Evolutionary conservation across 2,888 invertebrate genomes (phyloP).

Genomic region (Troglohyphantes excavatus): DNA sequence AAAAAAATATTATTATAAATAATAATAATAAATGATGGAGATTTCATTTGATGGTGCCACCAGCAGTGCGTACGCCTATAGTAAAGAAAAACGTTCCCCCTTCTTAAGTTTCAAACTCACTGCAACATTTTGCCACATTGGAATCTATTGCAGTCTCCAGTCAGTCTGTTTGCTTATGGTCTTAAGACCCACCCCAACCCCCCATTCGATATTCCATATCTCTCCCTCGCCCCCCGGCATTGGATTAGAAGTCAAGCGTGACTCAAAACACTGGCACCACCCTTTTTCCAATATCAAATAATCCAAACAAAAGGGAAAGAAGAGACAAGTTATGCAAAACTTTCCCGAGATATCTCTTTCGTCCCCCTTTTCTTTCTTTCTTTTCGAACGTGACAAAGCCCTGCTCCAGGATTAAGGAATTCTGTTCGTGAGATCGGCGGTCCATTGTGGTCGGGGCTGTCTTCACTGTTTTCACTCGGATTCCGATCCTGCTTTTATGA

Average conservation of each 20-base stretch:
- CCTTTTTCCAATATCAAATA: constrained; percentile 60
- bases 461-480: constrained; percentile 41
- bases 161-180: constrained; percentile 55
- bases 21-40: too few species aligned
- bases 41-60: too few species aligned
- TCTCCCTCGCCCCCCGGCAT: constrained; percentile 41
- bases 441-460: constrained; percentile 28
- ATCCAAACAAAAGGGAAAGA: constrained; percentile 12
- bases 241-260: constrained; percentile 63
- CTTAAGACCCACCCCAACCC: constrained; percentile 16
- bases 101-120: too few species aligned
- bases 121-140: not conserved
- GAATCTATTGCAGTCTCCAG: constrained; percentile 5
- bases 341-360: constrained; percentile 14
- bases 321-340: constrained; percentile 68
- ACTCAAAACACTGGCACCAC: constrained; percentile 38
- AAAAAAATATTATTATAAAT: too few species aligned
- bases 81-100: too few species aligned
- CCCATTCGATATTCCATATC: constrained; percentile 24
- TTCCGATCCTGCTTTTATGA: constrained; percentile 58
- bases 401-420: constrained; percentile 36
- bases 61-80: too few species aligned
- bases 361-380: not conserved
- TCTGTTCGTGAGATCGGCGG: constrained; percentile 32
- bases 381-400: constrained; percentile 17